Evolutionary conservation across 2,888 invertebrate species (phyloP).

Genomic region (Apoderus coryli): DNA sequence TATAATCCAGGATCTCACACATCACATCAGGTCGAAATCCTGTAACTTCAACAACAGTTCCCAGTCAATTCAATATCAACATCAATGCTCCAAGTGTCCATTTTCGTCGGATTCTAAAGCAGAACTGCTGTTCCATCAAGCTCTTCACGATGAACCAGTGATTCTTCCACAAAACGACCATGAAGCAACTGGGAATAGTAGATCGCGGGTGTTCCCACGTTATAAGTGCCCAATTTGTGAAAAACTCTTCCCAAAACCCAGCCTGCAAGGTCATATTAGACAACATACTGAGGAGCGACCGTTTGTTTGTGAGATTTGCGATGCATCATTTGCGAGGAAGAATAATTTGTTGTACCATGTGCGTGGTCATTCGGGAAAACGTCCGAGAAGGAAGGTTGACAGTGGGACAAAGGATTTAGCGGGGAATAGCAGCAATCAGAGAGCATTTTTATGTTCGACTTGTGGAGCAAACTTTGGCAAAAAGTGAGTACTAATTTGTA

Average conservation of each 20-base stretch:
- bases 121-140: constrained; percentile 58
- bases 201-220: constrained; percentile 28
- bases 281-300: constrained; percentile 63
- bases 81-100: constrained; percentile 43
- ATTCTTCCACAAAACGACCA: constrained; percentile 25
- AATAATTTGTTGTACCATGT: constrained; percentile 50
- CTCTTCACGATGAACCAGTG: constrained; percentile 43
- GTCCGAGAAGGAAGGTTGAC: constrained; percentile 12
- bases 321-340: constrained; percentile 48
- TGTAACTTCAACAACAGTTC: constrained; percentile 34
- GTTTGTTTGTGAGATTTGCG: constrained; percentile 49
- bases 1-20: constrained; percentile 58
- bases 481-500: constrained; percentile 35
- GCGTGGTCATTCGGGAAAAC: constrained; percentile 29
- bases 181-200: constrained; percentile 10
- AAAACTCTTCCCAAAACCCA: constrained; percentile 47
- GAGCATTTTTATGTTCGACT: constrained; percentile 31
- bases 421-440: constrained; percentile 16
- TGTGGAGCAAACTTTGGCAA: constrained; percentile 35
- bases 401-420: constrained; percentile 9
- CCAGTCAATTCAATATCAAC: constrained; percentile 14
- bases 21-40: constrained; percentile 48
- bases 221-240: constrained; percentile 55
- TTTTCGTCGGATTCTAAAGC: constrained; percentile 50
- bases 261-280: constrained; percentile 53